Evolutionary conservation across 2,797 vertebrate species (phyloP).

Genomic region (Euthynnus affinis): DNA sequence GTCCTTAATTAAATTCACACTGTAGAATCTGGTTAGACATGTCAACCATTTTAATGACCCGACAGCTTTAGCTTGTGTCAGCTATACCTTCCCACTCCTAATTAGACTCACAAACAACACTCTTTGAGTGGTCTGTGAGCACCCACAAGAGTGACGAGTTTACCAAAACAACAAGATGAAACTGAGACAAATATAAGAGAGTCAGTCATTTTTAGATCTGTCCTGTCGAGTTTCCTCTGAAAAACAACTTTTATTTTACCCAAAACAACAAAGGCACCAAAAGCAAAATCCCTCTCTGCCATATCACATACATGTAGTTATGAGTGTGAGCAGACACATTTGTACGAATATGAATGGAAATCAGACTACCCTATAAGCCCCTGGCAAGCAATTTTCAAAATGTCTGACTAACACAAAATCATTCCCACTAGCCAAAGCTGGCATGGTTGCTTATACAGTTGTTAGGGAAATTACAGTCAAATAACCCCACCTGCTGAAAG

Average conservation of each 20-base stretch:
- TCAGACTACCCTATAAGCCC: not conserved
- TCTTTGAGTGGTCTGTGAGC: slow-evolving; percentile 10
- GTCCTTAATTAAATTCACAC: slow-evolving; percentile 53
- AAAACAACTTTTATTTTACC: slow-evolving; percentile 7
- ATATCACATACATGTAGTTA: slow-evolving; percentile 1
- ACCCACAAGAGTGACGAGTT: slow-evolving; percentile 6
- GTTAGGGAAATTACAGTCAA: slow-evolving; percentile 59
- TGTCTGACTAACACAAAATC: slow-evolving; percentile 46
- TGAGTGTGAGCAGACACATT: slow-evolving; percentile 17
- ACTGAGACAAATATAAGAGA: slow-evolving; percentile 6
- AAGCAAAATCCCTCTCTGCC: not conserved
- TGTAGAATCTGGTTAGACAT: slow-evolving; percentile 45
- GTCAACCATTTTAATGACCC: slow-evolving; percentile 66
- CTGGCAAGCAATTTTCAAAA: slow-evolving; percentile 32
- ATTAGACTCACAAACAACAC: slow-evolving; percentile 50
- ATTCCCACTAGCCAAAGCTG: slow-evolving; percentile 51
- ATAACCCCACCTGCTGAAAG: slow-evolving; percentile 54
- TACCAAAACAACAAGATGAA: slow-evolving; percentile 31
- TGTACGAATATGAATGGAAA: slow-evolving; percentile 2
- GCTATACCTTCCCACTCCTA: slow-evolving; percentile 41
- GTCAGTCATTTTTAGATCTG: not conserved
- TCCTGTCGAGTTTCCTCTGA: not conserved
- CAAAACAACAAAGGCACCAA: not conserved
- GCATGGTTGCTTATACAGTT: slow-evolving; percentile 30
- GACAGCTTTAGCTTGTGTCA: slow-evolving; percentile 34